Conservation (phyloP, 2,113 vertebrate species). For the Hucho hucho region DNA sequence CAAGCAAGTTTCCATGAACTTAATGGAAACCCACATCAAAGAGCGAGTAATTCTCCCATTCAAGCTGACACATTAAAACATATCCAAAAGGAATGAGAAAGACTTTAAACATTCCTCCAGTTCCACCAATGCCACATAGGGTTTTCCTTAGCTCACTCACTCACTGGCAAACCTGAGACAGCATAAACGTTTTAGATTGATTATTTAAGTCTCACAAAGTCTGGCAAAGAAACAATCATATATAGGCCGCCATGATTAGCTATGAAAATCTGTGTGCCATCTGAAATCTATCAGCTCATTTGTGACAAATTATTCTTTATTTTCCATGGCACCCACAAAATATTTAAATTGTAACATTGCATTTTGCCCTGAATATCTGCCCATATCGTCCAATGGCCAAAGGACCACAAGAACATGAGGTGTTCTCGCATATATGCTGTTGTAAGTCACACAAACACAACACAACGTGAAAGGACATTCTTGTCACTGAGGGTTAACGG, state of each 20-base stretch:
- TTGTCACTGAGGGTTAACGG: constrained; percentile 62
- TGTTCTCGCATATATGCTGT: constrained; percentile 6
- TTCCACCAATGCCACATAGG: constrained; percentile 59
- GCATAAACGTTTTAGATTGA: constrained; percentile 42
- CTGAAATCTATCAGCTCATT: constrained; percentile 50
- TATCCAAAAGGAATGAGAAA: constrained; percentile 53
- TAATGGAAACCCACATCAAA: constrained; percentile 65
- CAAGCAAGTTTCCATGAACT: constrained; percentile 31
- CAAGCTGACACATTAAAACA: constrained; percentile 63
- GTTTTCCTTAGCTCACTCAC: constrained; percentile 66
- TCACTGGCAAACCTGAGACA: constrained; percentile 59
- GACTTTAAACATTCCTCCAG: constrained; percentile 53
- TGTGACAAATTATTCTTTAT: constrained; percentile 32
- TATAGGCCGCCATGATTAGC: constrained; percentile 42
- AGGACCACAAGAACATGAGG: constrained; percentile 37
- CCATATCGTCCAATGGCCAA: constrained; percentile 3
- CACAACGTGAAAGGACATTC: constrained; percentile 39
- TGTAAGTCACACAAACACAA: not conserved
- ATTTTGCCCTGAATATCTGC: not conserved
- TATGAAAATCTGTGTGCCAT: constrained; percentile 43
- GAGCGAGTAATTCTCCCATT: constrained; percentile 50
- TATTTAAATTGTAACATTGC: not conserved
- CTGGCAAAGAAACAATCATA: constrained; percentile 54
- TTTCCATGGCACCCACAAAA: constrained; percentile 25
- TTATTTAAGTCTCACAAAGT: constrained; percentile 59